Conservation (phyloP, 2,797 vertebrate species). For the Morus bassanus region DNA sequence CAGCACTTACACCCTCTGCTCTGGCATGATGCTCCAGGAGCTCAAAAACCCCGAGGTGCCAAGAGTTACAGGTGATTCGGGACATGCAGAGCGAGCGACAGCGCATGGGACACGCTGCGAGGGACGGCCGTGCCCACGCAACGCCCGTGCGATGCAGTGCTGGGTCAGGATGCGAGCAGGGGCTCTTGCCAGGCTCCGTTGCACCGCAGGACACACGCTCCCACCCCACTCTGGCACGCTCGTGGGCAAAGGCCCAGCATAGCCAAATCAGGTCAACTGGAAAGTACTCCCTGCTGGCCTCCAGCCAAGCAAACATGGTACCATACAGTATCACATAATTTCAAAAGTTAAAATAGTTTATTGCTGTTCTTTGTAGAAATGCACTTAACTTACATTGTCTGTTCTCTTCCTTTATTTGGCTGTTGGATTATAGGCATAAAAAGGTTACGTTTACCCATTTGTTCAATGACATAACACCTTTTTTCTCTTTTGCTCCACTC, state of each 20-base stretch:
- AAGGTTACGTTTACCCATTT: conserved; percentile 34
- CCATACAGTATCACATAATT: not conserved
- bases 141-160: rapidly evolving
- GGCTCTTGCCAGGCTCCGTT: not conserved
- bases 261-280: not conserved
- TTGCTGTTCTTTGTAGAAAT: conserved; percentile 76
- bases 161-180: not conserved
- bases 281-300: not conserved
- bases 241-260: rapidly evolving
- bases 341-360: conserved; percentile 75
- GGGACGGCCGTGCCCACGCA: not conserved
- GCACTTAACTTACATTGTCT: conserved; percentile 65
- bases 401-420: conserved; percentile 62
- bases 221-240: rapidly evolving
- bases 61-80: not conserved
- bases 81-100: not conserved
- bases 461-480: conserved; percentile 28
- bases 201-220: rapidly evolving
- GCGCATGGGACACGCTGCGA: rapidly evolving
- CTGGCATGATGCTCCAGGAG: rapidly evolving
- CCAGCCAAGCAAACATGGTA: not conserved
- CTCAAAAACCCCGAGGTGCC: not conserved
- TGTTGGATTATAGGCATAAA: conserved; percentile 52
- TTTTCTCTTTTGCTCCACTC: not conserved
- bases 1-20: not conserved